These are phyloP conservation scores for Nyctibius bracteatus DNA, from an alignment of 2,113 vertebrate species.

Conservation along the genomic window DNA sequence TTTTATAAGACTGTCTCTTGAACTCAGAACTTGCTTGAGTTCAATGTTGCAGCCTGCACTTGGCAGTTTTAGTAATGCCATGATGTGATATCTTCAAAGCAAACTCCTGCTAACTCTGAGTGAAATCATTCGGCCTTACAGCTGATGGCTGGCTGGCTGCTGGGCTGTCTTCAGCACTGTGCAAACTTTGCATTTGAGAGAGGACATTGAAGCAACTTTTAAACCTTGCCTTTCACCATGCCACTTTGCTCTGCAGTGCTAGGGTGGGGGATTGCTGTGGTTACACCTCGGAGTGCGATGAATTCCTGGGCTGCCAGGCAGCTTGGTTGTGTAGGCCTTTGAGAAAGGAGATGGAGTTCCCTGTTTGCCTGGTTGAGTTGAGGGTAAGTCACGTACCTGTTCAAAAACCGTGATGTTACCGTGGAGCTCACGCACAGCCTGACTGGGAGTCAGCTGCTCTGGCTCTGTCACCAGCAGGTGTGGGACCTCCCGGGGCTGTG, in stretches of 20 bases:
- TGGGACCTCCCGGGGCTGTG: background rate
- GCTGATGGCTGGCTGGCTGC: background rate
- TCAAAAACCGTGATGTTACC: fast-evolving
- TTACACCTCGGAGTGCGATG: background rate
- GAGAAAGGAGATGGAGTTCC: background rate
- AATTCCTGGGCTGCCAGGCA: background rate
- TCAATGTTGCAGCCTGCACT: background rate
- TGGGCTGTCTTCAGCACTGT: background rate
- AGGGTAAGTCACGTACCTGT: fast-evolving
- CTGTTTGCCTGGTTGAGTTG: background rate
- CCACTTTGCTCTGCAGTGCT: background rate
- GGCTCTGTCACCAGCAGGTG: background rate
- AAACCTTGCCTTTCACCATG: background rate
- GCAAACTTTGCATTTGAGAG: background rate
- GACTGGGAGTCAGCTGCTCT: background rate
- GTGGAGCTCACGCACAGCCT: background rate
- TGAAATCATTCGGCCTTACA: background rate
- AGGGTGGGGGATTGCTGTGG: background rate
- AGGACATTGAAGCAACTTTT: background rate
- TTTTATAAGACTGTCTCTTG: background rate
- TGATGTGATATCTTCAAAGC: background rate
- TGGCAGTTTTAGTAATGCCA: background rate
- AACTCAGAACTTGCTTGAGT: background rate
- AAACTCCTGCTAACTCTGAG: background rate
- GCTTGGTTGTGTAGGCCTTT: background rate